phyloP scores from a whole-genome alignment of 2,888 invertebrate species.

The Aspidapion aeneum region DNA sequence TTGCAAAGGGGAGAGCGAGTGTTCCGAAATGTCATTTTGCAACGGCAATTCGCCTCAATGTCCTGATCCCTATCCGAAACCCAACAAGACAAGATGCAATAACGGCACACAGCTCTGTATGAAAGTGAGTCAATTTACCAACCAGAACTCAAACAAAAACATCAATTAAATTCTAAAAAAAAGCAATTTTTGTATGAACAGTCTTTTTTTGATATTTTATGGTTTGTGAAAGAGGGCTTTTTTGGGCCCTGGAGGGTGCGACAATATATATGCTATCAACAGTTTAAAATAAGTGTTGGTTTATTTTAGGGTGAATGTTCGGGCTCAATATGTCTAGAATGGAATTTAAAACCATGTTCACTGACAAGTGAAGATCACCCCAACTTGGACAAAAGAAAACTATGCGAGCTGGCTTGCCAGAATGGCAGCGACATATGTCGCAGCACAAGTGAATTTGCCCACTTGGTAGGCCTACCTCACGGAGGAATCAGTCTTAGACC shows the following conservation, averaged over 20 bases:
- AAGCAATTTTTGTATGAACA: too few relatives aligned
- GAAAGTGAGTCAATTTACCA: constrained; percentile 45
- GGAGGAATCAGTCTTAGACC: constrained; percentile 87
- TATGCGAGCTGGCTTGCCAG: constrained; percentile 98
- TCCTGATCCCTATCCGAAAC: constrained; percentile 75
- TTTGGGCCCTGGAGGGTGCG: too few relatives aligned
- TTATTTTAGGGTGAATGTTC: constrained; percentile 81
- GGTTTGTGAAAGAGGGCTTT: too few relatives aligned
- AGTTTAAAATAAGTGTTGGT: too few relatives aligned
- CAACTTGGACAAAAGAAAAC: constrained; percentile 75
- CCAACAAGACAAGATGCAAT: constrained; percentile 93
- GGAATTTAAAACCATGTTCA: constrained; percentile 95
- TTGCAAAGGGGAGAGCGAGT: constrained; percentile 84
- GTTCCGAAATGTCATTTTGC: constrained; percentile 85
- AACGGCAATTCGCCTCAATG: constrained; percentile 84
- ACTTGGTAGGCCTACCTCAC: constrained; percentile 64
- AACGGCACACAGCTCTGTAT: constrained; percentile 87
- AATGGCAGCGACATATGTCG: constrained; percentile 77
- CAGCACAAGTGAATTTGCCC: constrained; percentile 85
- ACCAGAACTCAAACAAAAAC: neutral
- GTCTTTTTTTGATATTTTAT: too few relatives aligned
- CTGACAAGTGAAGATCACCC: constrained; percentile 74
- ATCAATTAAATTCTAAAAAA: too few relatives aligned
- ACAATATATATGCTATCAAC: too few relatives aligned
- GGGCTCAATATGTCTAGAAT: constrained; percentile 92